phyloP scores from a whole-genome alignment of 2,888 invertebrate genomes.

The Diogma glabrata region DNA sequence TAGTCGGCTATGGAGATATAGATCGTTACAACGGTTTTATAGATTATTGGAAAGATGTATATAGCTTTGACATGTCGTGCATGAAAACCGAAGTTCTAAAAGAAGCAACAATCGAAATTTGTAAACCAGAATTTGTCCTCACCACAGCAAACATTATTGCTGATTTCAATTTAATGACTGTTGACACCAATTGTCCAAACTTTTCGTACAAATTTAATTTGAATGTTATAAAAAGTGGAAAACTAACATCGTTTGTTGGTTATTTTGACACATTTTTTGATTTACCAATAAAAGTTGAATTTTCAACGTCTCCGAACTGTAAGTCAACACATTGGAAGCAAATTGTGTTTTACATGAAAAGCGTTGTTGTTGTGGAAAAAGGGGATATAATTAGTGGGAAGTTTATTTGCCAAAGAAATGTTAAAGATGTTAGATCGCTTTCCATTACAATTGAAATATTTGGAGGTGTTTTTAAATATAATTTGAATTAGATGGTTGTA shows the following conservation, averaged over 20 bases:
- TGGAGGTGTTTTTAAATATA: slow-evolving; percentile 48
- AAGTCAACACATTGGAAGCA: slow-evolving; percentile 75
- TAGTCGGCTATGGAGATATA: slow-evolving; percentile 68
- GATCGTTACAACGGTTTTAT: slow-evolving; percentile 61
- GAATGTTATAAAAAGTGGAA: slow-evolving; percentile 48
- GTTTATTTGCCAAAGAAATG: slow-evolving; percentile 60
- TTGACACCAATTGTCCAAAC: slow-evolving; percentile 57
- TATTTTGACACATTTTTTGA: slow-evolving; percentile 87
- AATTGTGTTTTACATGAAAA: slow-evolving; percentile 64
- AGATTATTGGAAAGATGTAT: slow-evolving; percentile 85
- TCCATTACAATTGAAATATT: slow-evolving; percentile 55
- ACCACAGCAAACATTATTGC: slow-evolving; percentile 53
- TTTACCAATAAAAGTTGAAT: slow-evolving; percentile 44
- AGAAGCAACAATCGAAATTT: slow-evolving; percentile 61
- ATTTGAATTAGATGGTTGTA: slow-evolving; percentile 49
- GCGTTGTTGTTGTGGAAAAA: slow-evolving; percentile 55
- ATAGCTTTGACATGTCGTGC: slow-evolving; percentile 87
- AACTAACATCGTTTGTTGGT: slow-evolving; percentile 71
- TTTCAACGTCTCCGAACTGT: slow-evolving; percentile 56
- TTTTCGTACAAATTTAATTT: slow-evolving; percentile 60
- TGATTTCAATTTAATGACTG: slow-evolving; percentile 64
- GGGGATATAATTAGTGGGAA: slow-evolving; percentile 53
- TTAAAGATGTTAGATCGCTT: slow-evolving; percentile 62
- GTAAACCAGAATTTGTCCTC: slow-evolving; percentile 46
- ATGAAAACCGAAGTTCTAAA: slow-evolving; percentile 73